A percentile compares a stretch with the other conserved stretches of the same genome.
Evolutionary conservation across 2,888 invertebrate genomes (phyloP).

Genomic region (Pomacea canaliculata): DNA sequence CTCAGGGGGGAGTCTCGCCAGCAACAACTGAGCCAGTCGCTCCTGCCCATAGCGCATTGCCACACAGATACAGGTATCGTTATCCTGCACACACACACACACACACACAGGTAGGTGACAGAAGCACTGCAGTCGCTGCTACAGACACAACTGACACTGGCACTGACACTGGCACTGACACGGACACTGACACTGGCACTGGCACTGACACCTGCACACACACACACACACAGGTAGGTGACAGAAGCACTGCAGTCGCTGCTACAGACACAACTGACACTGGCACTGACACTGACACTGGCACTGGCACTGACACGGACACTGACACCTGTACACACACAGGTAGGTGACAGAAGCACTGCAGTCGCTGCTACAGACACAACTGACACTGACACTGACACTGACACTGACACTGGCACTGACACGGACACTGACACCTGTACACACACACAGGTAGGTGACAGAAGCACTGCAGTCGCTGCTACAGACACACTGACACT

Average conservation of each 20-base stretch:
- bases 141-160: not conserved
- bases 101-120: conserved; percentile 6
- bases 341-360: conserved; percentile 1
- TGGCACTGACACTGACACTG: too few species aligned
- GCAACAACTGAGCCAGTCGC: conserved; percentile 37
- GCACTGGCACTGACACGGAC: not conserved
- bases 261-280: not conserved
- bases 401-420: too few species aligned
- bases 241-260: not conserved
- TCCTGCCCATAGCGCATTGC: conserved; percentile 38
- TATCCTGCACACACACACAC: conserved; percentile 37
- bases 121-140: not conserved
- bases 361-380: conserved; percentile 1
- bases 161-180: not conserved
- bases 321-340: too few species aligned
- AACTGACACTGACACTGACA: not conserved
- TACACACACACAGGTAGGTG: conserved; percentile 4
- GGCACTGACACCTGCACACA: not conserved
- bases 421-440: not conserved
- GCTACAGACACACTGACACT: not conserved
- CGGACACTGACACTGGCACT: not conserved
- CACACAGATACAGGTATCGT: conserved; percentile 46
- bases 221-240: conserved; percentile 5
- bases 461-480: not conserved
- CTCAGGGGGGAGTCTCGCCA: conserved; percentile 33